Evolutionary conservation across 2,113 vertebrate genomes (phyloP).

Genomic region (Gnathonemus echidnorhynchus): DNA sequence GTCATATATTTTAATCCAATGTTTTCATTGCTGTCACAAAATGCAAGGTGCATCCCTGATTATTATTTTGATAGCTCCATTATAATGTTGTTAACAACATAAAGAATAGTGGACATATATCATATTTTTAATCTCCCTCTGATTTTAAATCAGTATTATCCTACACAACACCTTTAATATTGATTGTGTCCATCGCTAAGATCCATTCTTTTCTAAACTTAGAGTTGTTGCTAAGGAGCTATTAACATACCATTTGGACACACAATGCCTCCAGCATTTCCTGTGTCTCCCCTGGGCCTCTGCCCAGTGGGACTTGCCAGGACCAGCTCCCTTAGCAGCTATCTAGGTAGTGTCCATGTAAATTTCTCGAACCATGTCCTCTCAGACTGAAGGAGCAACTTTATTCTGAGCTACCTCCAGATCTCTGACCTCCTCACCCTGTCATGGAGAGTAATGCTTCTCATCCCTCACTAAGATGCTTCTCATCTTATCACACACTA

Average conservation of each 20-base stretch:
- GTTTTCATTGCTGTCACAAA: neutral
- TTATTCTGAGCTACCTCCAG: neutral
- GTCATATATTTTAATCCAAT: neutral
- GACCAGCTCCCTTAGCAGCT: neutral
- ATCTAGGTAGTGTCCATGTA: neutral
- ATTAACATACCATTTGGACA: neutral
- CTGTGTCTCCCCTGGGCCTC: neutral
- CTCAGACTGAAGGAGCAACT: neutral
- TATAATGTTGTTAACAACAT: neutral
- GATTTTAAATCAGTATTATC: neutral
- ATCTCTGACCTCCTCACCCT: neutral
- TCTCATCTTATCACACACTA: too few relatives aligned
- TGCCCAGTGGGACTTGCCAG: neutral
- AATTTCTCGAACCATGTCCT: neutral
- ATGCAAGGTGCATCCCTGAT: neutral
- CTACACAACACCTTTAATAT: neutral
- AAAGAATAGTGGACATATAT: neutral
- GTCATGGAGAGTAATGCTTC: neutral
- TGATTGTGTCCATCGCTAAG: neutral
- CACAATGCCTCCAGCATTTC: neutral
- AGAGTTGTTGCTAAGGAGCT: neutral
- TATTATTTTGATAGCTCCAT: neutral
- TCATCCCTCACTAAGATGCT: too few relatives aligned
- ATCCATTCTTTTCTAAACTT: neutral
- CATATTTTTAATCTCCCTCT: neutral